Evolutionary conservation across 2,797 vertebrate genomes (phyloP).

Genomic region (Ispidina picta): DNA sequence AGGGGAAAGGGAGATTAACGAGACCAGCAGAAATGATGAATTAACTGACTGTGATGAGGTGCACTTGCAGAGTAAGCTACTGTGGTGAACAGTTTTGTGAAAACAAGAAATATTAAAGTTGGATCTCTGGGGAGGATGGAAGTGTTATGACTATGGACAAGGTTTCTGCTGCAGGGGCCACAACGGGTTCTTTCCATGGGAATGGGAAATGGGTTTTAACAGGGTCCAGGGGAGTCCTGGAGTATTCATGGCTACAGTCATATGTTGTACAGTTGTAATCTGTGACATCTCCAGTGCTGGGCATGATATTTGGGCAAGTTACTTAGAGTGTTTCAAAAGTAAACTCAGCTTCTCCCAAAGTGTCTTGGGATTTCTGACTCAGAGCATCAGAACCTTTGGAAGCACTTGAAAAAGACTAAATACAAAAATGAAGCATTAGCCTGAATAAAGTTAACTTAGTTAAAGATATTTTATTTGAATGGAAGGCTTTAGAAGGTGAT

Average conservation of each 20-base stretch:
- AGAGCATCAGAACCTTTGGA: constrained; percentile 1
- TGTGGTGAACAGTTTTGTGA: neutral
- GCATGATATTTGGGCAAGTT: neutral
- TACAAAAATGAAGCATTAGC: neutral
- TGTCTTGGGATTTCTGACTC: constrained; percentile 12
- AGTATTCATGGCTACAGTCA: neutral
- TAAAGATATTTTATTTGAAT: constrained; percentile 36
- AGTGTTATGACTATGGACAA: neutral
- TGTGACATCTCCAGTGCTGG: neutral
- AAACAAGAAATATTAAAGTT: constrained; percentile 8
- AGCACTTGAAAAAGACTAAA: neutral
- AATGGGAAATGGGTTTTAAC: neutral
- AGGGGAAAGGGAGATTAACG: neutral
- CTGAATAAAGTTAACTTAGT: constrained; percentile 24
- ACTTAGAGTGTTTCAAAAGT: neutral
- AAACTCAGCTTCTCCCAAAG: constrained; percentile 9
- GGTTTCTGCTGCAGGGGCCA: neutral
- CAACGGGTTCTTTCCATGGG: neutral
- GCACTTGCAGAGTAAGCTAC: constrained; percentile 7
- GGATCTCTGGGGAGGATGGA: neutral
- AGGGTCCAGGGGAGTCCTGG: neutral
- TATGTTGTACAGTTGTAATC: neutral
- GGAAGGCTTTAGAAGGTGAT: neutral
- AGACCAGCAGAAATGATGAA: constrained; percentile 22
- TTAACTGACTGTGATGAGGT: neutral